A percentile compares a stretch with the other conserved stretches of the same genome.
These are phyloP conservation scores for Scaptomyza graminum DNA, from an alignment of 1,140 invertebrate species.

Conservation along the genomic window DNA sequence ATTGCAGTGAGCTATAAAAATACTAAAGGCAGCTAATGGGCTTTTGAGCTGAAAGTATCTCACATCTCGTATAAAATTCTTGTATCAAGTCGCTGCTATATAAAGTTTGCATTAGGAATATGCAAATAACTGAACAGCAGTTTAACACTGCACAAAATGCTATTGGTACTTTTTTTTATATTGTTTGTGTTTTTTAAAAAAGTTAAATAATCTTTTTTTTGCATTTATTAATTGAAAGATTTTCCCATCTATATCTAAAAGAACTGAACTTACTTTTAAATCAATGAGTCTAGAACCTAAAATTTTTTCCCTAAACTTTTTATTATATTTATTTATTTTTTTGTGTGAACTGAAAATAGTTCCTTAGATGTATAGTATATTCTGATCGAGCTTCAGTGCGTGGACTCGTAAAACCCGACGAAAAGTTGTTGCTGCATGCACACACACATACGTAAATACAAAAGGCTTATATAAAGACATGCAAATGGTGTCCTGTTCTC, in stretches of 20 bases:
- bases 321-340: too few species aligned
- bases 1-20: conserved; percentile 25
- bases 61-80: conserved; percentile 14
- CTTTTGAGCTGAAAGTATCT: conserved; percentile 9
- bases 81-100: background rate
- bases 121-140: conserved; percentile 14
- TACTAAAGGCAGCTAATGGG: conserved; percentile 11
- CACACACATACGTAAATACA: conserved; percentile 12
- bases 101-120: conserved; percentile 21
- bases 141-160: conserved; percentile 17
- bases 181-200: too few species aligned
- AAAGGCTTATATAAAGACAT: conserved; percentile 7
- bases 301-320: too few species aligned
- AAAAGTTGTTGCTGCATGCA: conserved; percentile 10
- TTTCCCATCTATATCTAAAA: too few species aligned
- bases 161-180: too few species aligned
- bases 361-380: too few species aligned
- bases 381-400: background rate
- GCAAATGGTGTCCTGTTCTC: conserved; percentile 48
- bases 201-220: too few species aligned
- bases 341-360: too few species aligned
- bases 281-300: too few species aligned
- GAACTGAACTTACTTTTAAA: too few species aligned
- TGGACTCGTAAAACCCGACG: conserved; percentile 3
- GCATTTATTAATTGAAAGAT: too few species aligned